Conservation (phyloP, 53 echinoderm and acorn worm species). For the Antedon mediterranea region DNA sequence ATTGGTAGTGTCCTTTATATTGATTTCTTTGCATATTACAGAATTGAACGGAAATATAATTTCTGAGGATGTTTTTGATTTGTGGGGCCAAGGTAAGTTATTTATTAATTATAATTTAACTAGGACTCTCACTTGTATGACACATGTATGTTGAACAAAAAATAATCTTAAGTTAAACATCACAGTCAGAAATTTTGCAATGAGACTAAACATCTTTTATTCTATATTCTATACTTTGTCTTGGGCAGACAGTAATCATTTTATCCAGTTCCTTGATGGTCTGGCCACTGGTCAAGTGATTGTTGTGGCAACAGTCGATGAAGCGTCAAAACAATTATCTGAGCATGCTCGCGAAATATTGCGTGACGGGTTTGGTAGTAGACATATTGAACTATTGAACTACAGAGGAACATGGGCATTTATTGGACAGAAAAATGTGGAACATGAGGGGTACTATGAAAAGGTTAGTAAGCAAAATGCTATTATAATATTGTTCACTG, state of each 20-base stretch:
- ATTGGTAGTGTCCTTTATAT: no score
- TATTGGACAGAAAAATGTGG: constrained; percentile 51
- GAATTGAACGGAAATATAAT: constrained; percentile 2
- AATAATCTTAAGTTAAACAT: no score
- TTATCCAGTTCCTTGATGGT: constrained; percentile 7
- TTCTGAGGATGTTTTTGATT: constrained; percentile 10
- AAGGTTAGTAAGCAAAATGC: no score
- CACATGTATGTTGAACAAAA: no score
- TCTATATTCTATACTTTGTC: no score
- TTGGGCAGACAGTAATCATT: not conserved
- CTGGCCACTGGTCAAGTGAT: constrained; percentile 25
- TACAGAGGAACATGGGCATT: constrained; percentile 56
- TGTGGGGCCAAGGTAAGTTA: constrained; percentile 4
- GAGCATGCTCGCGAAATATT: constrained; percentile 23
- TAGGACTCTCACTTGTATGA: no score
- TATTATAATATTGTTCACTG: no score
- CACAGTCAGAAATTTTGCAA: no score
- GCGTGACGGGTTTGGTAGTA: constrained; percentile 38
- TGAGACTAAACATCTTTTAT: no score
- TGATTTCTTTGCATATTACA: not conserved
- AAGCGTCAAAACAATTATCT: constrained; percentile 32
- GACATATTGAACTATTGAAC: constrained; percentile 15
- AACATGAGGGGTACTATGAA: constrained; percentile 18
- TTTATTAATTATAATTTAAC: no score
- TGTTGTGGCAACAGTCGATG: constrained; percentile 30